phyloP scores from a whole-genome alignment of 2,113 vertebrate genomes.

The Mixornis gularis region DNA sequence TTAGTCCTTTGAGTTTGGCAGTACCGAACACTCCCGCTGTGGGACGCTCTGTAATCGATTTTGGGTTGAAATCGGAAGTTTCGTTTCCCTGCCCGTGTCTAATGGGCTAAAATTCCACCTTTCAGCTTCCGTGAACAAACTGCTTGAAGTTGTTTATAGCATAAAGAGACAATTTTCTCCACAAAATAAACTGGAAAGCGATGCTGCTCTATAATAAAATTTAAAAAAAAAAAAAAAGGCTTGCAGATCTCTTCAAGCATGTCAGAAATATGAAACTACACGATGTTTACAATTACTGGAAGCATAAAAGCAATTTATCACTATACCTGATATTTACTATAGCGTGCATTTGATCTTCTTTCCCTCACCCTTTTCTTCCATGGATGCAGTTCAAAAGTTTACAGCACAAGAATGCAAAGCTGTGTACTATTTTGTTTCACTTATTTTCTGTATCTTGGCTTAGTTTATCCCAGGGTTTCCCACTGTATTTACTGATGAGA shows the following conservation, averaged over 20 bases:
- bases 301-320: not conserved
- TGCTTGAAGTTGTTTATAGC: not conserved
- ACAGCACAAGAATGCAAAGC: not conserved
- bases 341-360: not conserved
- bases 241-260: not conserved
- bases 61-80: not conserved
- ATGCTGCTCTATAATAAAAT: not conserved
- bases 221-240: not conserved
- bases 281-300: not conserved
- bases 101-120: not conserved
- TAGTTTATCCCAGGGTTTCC: not conserved
- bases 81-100: not conserved
- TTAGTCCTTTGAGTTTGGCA: not conserved
- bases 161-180: not conserved
- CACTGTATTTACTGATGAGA: not conserved
- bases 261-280: not conserved
- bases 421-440: not conserved
- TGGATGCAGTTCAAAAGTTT: not conserved
- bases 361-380: not conserved
- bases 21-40: not conserved
- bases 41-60: conserved; percentile 42
- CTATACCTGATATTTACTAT: not conserved
- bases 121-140: not conserved
- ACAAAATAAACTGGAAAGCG: not conserved
- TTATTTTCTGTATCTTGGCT: not conserved